Base-by-base conservation (phyloP, 2,888 invertebrate species). In the Drosophila lutescens region DNA sequence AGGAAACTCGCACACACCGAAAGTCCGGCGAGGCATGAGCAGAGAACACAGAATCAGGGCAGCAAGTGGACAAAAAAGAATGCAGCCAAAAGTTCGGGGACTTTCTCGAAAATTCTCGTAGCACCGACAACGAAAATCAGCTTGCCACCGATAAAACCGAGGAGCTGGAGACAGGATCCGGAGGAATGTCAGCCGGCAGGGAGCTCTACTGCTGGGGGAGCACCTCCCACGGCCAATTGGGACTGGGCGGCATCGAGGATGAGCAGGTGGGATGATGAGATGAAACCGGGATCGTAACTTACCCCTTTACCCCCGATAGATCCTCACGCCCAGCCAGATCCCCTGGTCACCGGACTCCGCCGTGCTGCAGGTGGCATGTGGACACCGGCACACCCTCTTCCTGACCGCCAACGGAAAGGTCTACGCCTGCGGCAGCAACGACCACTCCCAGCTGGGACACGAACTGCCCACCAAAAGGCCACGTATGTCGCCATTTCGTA, bases 351-450 rank as follows among this genome's bases (percentile, higher is more conserved):
- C 93, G 74, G 94, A 94, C 58, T 92, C 92, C 59, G 92, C 93
- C 74, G 92, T 95, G 2, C 90, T 92, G 50, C 91, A 93, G 59
- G 93, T 94, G 50, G 95, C 96, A 6, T 96, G 98, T 84, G 98
- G 98, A 23, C 95, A 95, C 82, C 95, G 95, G 78, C 98, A 98
- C 91, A 96, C 97, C 0, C 91, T 98, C 13, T 94, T 98, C 75
- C 93, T 98, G 0, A 95, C 96, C 0, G 93, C 93, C 66, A 94
- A 95, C 89, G 98, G 98, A 10, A 94, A 95, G 84, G 93, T 98
- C 7, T 98, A 95, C 92, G 96, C 98, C 2, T 98, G 98, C 93
- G 99, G 99, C 1, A 96, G 94, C 90, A 99, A 99, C 93, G 98
- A 98, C 89, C 95, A 95, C 86, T 97, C 98, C 1, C 99, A 99